Percentiles rank a stretch among this genome's conserved stretches.
phyloP scores from a whole-genome alignment of 2,113 vertebrate genomes.

The Entelurus aequoreus region DNA sequence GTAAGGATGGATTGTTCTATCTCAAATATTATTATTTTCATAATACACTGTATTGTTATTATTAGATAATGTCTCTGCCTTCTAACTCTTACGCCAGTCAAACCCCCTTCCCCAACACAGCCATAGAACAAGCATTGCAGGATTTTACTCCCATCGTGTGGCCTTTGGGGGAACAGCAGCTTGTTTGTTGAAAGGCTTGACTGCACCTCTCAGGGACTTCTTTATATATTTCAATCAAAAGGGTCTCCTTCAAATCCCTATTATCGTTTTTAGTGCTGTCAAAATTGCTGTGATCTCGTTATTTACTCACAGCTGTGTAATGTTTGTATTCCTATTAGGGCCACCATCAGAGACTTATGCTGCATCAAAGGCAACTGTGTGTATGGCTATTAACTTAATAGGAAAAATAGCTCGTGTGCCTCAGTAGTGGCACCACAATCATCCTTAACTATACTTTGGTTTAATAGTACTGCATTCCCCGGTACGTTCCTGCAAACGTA shows the following conservation, averaged over 20 bases:
- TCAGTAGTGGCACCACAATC: background rate
- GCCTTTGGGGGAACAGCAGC: slow-evolving; percentile 2
- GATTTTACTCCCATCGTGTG: slow-evolving; percentile 73
- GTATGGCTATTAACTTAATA: slow-evolving; percentile 43
- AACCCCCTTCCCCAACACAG: slow-evolving; percentile 42
- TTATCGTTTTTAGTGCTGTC: background rate
- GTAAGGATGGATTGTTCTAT: slow-evolving; percentile 25
- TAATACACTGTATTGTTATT: slow-evolving; percentile 51
- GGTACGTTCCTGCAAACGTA: too few species aligned
- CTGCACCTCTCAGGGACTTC: slow-evolving; percentile 2
- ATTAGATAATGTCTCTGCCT: slow-evolving; percentile 9
- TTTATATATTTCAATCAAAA: slow-evolving; percentile 24
- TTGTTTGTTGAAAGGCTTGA: slow-evolving; percentile 12
- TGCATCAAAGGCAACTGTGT: slow-evolving; percentile 12
- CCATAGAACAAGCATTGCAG: slow-evolving; percentile 22
- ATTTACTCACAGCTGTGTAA: slow-evolving; percentile 1
- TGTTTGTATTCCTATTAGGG: slow-evolving; percentile 28
- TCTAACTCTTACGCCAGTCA: slow-evolving; percentile 24
- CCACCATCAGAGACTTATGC: slow-evolving; percentile 7
- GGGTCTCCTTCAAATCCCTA: background rate
- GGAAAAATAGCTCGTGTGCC: slow-evolving; percentile 47
- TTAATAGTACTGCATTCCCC: slow-evolving; percentile 18
- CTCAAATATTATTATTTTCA: slow-evolving; percentile 42
- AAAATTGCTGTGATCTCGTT: slow-evolving; percentile 6
- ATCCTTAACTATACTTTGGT: background rate